phyloP scores from a whole-genome alignment of 2,888 invertebrate genomes.

The Byasa hedistus region DNA sequence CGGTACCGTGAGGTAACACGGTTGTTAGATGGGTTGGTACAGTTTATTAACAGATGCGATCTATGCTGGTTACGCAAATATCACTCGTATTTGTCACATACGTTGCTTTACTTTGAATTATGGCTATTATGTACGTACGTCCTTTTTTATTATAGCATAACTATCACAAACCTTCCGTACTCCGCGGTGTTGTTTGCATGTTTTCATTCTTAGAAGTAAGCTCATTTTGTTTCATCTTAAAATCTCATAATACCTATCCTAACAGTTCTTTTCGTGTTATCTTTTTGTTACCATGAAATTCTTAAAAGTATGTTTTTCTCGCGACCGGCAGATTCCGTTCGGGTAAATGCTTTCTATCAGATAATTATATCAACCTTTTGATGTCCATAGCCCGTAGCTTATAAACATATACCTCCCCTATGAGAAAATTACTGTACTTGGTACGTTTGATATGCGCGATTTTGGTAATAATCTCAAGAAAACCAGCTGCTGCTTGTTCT shows the following conservation, averaged over 20 bases:
- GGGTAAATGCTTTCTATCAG: slow-evolving; percentile 48
- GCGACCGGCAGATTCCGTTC: slow-evolving; percentile 58
- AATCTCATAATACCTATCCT: slow-evolving; percentile 35
- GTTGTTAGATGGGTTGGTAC: slow-evolving; percentile 52
- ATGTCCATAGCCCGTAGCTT: too few species aligned
- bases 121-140: too few species aligned
- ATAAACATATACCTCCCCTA: too few species aligned
- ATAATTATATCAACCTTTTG: too few species aligned
- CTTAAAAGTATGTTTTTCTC: slow-evolving; percentile 49
- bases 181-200: slow-evolving; percentile 27
- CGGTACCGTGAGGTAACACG: slow-evolving; percentile 57
- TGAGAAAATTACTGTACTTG: too few species aligned
- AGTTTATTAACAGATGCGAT: slow-evolving; percentile 39
- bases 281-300: slow-evolving; percentile 49
- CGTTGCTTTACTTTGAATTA: slow-evolving; percentile 12
- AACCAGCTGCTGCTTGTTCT: too few species aligned
- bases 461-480: too few species aligned
- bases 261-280: slow-evolving; percentile 40
- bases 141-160: slow-evolving; percentile 14
- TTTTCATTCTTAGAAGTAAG: slow-evolving; percentile 33
- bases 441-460: too few species aligned
- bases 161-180: slow-evolving; percentile 19
- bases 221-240: slow-evolving; percentile 30
- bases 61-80: slow-evolving; percentile 28
- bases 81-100: slow-evolving; percentile 22